A percentile compares a stretch with the other conserved stretches of the same genome.
phyloP scores from a whole-genome alignment of 2,888 invertebrate species.

The Brachyopa scutellaris region DNA sequence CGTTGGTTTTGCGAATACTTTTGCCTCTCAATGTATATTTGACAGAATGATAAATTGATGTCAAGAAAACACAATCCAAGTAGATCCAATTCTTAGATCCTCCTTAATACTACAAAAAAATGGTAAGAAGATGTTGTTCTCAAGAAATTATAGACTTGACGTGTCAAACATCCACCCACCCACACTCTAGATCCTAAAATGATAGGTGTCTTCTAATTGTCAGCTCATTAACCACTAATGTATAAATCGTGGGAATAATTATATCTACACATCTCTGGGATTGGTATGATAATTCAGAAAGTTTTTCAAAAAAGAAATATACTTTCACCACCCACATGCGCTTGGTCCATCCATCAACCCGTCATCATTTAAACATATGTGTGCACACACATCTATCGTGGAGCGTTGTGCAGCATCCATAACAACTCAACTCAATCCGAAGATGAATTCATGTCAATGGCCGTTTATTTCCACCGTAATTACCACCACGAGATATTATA shows the following conservation, averaged over 20 bases:
- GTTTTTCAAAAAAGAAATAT: background rate
- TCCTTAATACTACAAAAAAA: too few species aligned
- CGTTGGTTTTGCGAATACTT: too few species aligned
- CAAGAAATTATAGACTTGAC: too few species aligned
- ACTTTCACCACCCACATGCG: slow-evolving; percentile 70
- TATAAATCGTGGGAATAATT: slow-evolving; percentile 58
- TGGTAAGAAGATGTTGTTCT: too few species aligned
- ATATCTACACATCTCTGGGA: too few species aligned
- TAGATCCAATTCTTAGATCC: too few species aligned
- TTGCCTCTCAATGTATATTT: too few species aligned
- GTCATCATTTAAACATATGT: slow-evolving; percentile 52
- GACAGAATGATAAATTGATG: too few species aligned
- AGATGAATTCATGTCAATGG: slow-evolving; percentile 69
- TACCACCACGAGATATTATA: slow-evolving; percentile 45
- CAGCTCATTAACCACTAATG: slow-evolving; percentile 33
- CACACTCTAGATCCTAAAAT: too few species aligned
- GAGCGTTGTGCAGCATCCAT: slow-evolving; percentile 13
- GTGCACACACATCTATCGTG: slow-evolving; percentile 9
- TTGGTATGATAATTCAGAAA: slow-evolving; percentile 31
- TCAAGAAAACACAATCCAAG: too few species aligned
- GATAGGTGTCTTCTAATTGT: slow-evolving; percentile 47
- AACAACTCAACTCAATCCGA: slow-evolving; percentile 41
- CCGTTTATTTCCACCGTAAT: slow-evolving; percentile 68
- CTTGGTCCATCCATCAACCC: slow-evolving; percentile 57
- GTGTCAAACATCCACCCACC: too few species aligned